Evolutionary conservation across 2,797 vertebrate genomes (phyloP), one percentile per base, ranked within the genome.

Genomic region (Semaprochilodus insignis): DNA sequence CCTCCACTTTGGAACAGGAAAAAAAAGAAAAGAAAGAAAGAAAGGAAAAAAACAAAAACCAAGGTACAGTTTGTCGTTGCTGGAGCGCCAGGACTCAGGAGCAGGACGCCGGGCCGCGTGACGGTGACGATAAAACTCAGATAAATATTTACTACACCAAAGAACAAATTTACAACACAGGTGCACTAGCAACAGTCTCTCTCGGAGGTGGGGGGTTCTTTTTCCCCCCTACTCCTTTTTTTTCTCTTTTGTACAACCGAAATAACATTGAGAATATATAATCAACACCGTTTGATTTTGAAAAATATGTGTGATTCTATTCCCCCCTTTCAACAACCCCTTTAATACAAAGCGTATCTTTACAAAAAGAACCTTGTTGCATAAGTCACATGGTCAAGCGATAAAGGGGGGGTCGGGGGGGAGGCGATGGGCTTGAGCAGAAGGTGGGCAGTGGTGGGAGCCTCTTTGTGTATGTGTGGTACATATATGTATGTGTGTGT

Each of bases 91-190:
- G 52, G 88, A 85, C 48, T 25, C 83, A 77, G 78, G n/a, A 69
- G 78, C 62, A 78, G 82, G 87, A 79, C 79, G 71, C 23, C 40
- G 88, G 90, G 91, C 92, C 89, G 91, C 89, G 94, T 52, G 95
- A 96, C 86, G 85, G 88, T 88, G 87, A 92, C 86, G 91, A 95
- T 55, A 87, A 88, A 87, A 91, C 91, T 92, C 78, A 83, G 84
- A 92, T 94, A 93, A 92, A 94, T 93, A 93, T 94, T 94, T 94
- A 95, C 94, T 91, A 96, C 96, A 97, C 90, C 91, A 92, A 95
- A 95, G 90, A 96, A 96, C 95, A 93, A 83, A 95, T 93, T 95
- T 95, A 97, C 95, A 95, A 91, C 95, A 96, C 96, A 95, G 91
- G 93, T 95, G 94, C 95, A 96, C 95, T 94, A 95, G 85, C 83